These are phyloP conservation scores for Pristionchus maxplancki DNA, from an alignment of 2,888 invertebrate species.

Conservation along the genomic window DNA sequence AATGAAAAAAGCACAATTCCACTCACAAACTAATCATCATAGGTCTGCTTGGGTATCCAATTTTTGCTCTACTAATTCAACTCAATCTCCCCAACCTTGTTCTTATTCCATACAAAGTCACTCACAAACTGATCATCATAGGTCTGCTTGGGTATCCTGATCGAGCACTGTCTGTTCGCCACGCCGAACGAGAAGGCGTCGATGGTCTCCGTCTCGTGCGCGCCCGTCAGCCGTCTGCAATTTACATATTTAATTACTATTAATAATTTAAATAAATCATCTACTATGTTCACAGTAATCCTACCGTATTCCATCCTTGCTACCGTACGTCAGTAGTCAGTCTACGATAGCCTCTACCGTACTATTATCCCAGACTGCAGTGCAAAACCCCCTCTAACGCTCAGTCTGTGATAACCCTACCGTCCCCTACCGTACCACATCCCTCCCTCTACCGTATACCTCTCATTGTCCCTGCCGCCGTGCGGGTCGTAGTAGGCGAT, in stretches of 20 bases:
- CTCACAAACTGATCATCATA: constrained; percentile 69
- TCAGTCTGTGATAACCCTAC: neutral
- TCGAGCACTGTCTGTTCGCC: constrained; percentile 85
- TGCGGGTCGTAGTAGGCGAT: constrained; percentile 94
- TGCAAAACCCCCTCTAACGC: no score
- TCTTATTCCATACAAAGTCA: constrained; percentile 83
- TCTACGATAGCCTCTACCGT: neutral
- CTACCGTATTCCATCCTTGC: neutral
- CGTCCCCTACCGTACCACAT: neutral
- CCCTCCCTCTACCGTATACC: constrained; percentile 82
- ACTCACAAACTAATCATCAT: constrained; percentile 68
- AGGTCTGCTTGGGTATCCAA: constrained; percentile 91
- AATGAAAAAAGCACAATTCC: constrained; percentile 82
- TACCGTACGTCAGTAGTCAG: neutral
- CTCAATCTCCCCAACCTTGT: constrained; percentile 79
- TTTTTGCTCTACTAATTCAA: no score
- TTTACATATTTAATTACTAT: neutral
- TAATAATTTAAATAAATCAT: neutral
- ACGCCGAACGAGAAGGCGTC: constrained; percentile 88
- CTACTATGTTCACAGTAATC: no score
- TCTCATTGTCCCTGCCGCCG: constrained; percentile 92
- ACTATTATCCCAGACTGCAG: neutral
- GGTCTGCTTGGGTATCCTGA: constrained; percentile 92
- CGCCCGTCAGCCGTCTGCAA: constrained; percentile 88
- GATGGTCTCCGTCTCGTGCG: constrained; percentile 95